A percentile compares a stretch with the other conserved stretches of the same genome.
These are phyloP conservation scores for Pteria penguin DNA, from an alignment of 2,888 invertebrate genomes.

Conservation along the genomic window DNA sequence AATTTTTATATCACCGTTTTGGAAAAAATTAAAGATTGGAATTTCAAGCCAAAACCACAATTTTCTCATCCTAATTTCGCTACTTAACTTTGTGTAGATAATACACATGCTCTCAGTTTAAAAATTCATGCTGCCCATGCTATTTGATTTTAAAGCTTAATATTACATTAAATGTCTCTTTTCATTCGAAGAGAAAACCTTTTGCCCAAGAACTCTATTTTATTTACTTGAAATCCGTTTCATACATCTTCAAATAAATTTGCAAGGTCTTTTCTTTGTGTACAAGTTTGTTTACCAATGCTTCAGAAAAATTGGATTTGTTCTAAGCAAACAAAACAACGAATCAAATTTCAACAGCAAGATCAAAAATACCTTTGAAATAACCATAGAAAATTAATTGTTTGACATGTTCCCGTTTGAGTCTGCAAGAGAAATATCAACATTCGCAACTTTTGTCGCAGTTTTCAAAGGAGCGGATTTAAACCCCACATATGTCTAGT, in stretches of 20 bases:
- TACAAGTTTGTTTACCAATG: neutral
- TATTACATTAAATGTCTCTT: too few relatives aligned
- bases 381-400: neutral
- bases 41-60: too few relatives aligned
- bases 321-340: neutral
- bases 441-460: conserved; percentile 2
- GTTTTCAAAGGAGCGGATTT: neutral
- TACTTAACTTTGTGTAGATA: too few relatives aligned
- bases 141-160: too few relatives aligned
- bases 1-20: too few relatives aligned
- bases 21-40: too few relatives aligned
- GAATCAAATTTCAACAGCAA: neutral
- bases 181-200: too few relatives aligned
- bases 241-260: neutral
- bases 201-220: too few relatives aligned
- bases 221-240: neutral
- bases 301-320: neutral
- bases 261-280: neutral
- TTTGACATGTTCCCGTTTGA: neutral
- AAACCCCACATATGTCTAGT: conserved; percentile 9
- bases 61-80: too few relatives aligned
- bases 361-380: neutral
- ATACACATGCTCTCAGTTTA: too few relatives aligned
- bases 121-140: too few relatives aligned
- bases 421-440: neutral